Evolutionary conservation across 2,797 vertebrate species (phyloP), one percentile per base, ranked within the genome.

Genomic region (Acanthiza pusilla): DNA sequence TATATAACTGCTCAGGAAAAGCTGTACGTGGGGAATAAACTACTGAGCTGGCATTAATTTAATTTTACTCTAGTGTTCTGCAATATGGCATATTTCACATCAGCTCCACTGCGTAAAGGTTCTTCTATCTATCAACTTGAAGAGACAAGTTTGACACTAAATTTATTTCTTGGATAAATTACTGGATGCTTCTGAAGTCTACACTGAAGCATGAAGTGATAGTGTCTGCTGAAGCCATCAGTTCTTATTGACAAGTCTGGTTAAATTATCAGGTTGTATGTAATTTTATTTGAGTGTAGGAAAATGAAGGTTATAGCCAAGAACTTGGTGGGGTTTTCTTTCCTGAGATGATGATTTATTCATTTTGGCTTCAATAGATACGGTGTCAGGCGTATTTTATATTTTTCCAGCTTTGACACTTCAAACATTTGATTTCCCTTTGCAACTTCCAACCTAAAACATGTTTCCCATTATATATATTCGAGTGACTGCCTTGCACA

Each of bases 221-320:
- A 95, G 91, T 93, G 96, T 94, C 97, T 97, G 97, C 85, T 91
- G 97, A 97, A 97, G 94, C 87, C 95, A 97, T 97, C 97, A 96
- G 87, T 80, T 94, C 92, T 94, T 96, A 98, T 97, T 97, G 97
- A 98, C 97, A 98, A 97, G 96, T 96, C 97, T 97, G 96, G 97
- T 97, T 97, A 97, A 97, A 98, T 98, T 97, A 98, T 97, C 97
- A 97, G 96, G 96, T 98, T 97, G 97, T 97, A 97, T 92, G 95
- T 96, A 97, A 97, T 97, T 97, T 97, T 97, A 96, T 97, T 97
- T 97, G 95, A 97, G 91, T 81, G 95, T 97, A 97, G 97, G 97
- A 97, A 98, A 98, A 97, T 92, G 96, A 96, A 95, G 86, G 93
- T 94, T 97, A 96, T 95, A 96, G 97, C 97, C 97, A 98, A 97